Evolutionary conservation across 2,113 vertebrate species (phyloP).

Genomic region (Leucopsar rothschildi): DNA sequence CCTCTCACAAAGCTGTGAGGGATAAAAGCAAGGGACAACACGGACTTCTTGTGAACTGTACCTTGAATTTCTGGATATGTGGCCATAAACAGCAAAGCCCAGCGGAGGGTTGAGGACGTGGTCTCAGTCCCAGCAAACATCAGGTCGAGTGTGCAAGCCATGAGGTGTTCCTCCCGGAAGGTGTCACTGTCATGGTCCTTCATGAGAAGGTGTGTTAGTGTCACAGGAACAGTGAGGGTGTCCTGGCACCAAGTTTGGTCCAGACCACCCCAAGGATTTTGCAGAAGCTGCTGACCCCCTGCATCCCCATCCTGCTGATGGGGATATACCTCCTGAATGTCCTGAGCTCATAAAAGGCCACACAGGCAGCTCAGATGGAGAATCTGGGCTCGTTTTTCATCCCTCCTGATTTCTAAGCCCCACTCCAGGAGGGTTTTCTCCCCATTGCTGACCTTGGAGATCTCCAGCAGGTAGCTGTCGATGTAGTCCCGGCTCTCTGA

Average conservation of each 20-base stretch:
- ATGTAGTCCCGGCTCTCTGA: conserved; percentile 78
- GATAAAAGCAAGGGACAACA: not conserved
- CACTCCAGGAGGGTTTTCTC: not conserved
- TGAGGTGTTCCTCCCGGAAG: conserved; percentile 72
- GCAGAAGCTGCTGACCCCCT: not conserved
- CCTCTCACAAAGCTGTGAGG: not conserved
- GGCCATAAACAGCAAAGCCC: conserved; percentile 81
- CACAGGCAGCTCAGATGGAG: not conserved
- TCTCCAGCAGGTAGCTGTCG: conserved; percentile 80
- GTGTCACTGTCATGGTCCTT: not conserved
- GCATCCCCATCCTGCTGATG: not conserved
- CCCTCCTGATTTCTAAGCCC: not conserved
- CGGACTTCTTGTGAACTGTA: not conserved
- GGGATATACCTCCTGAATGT: no score
- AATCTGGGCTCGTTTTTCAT: rapidly evolving
- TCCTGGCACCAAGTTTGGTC: not conserved
- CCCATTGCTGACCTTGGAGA: conserved; percentile 68
- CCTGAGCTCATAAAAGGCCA: not conserved
- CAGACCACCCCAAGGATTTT: not conserved
- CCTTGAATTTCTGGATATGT: conserved; percentile 78
- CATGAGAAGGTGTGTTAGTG: not conserved
- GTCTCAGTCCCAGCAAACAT: conserved; percentile 78
- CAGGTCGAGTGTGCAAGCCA: conserved; percentile 66
- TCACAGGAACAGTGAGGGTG: rapidly evolving
- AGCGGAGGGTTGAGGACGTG: conserved; percentile 74